Evolutionary conservation across 2,888 invertebrate species (phyloP).

Genomic region (Steinernema scapterisci): DNA sequence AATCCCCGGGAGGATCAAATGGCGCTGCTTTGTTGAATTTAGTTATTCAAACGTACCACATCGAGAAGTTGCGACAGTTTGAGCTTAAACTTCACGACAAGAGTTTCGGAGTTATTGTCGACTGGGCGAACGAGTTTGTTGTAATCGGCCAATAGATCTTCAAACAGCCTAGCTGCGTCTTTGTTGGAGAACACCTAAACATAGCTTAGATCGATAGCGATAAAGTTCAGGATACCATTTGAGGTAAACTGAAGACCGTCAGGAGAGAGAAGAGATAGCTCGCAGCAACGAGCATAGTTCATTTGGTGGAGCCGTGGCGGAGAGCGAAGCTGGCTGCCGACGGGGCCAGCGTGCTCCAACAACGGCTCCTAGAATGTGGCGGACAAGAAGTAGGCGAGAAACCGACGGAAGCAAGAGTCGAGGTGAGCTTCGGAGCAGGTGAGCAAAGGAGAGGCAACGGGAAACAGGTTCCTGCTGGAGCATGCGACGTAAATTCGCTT

Average conservation of each 20-base stretch:
- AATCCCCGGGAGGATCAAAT: not conserved
- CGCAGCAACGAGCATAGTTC: conserved; percentile 19
- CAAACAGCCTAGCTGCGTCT: conserved; percentile 63
- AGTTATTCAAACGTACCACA: conserved; percentile 68
- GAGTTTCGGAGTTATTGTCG: conserved; percentile 72
- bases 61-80: conserved; percentile 79
- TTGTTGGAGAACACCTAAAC: not conserved
- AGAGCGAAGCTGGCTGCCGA: conserved; percentile 4
- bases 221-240: not conserved
- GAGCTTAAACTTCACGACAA: conserved; percentile 71
- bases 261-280: conserved; percentile 24
- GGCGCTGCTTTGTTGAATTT: not conserved
- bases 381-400: not conserved
- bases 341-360: conserved; percentile 26
- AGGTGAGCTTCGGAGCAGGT: not conserved
- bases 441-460: conserved; percentile 8
- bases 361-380: not conserved
- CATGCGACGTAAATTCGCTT: conserved; percentile 18
- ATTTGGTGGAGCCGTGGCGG: conserved; percentile 28
- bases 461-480: not conserved
- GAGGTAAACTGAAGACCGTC: not conserved
- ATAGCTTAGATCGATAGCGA: not conserved
- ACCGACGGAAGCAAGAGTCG: not conserved
- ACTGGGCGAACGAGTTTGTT: conserved; percentile 68
- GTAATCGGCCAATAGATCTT: conserved; percentile 64